phyloP scores from a whole-genome alignment of 1,140 invertebrate genomes.

The Hyphantria cunea region DNA sequence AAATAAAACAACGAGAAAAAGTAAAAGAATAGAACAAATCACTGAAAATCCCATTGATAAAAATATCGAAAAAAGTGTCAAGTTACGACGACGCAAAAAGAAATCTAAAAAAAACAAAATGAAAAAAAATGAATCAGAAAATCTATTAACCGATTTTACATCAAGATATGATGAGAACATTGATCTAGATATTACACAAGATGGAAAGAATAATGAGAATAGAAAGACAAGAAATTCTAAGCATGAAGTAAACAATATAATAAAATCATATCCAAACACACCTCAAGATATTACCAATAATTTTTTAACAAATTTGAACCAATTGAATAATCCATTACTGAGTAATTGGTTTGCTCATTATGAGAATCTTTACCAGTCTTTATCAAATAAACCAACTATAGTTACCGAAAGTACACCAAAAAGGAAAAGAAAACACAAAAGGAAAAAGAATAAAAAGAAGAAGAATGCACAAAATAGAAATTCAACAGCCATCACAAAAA shows the following conservation, averaged over 20 bases:
- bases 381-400: background rate
- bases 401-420: slow-evolving; percentile 8
- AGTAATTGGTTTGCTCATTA: slow-evolving; percentile 11
- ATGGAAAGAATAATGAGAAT: background rate
- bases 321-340: slow-evolving; percentile 9
- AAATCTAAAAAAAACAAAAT: slow-evolving; percentile 1
- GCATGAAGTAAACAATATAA: slow-evolving; percentile 34
- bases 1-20: no score
- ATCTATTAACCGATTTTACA: background rate
- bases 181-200: slow-evolving; percentile 7
- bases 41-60: no score
- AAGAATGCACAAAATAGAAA: slow-evolving; percentile 17
- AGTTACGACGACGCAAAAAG: background rate
- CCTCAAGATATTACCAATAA: slow-evolving; percentile 25
- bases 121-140: background rate
- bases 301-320: background rate
- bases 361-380: slow-evolving; percentile 12
- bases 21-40: no score
- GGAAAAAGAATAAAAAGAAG: slow-evolving; percentile 12
- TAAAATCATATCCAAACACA: slow-evolving; percentile 30
- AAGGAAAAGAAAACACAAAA: slow-evolving; percentile 16
- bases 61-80: no score
- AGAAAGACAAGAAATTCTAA: slow-evolving; percentile 20
- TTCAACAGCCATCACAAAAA: background rate
- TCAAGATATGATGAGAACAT: background rate